Evolutionary conservation across 2,888 invertebrate genomes (phyloP), one percentile per base, ranked within the genome.

Genomic region (Hirtodrosophila alboralis): DNA sequence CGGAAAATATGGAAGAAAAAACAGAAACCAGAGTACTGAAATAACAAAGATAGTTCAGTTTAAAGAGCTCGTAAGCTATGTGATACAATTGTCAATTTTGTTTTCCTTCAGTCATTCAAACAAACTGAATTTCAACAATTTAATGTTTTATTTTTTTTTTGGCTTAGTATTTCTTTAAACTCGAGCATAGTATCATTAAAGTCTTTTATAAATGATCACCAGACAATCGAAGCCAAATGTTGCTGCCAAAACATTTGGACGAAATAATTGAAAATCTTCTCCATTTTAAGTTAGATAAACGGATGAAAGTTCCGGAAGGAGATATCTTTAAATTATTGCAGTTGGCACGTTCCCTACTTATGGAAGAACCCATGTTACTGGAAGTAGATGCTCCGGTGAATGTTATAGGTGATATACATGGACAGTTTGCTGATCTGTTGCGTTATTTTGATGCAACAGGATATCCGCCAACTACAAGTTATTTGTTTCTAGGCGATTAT

Each of bases 301-400:
- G 27, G 0, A 2, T 58, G 0, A 7, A 7, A 1, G 2, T 71
- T 3, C 41, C 61, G 12, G 63, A 72, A 9, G 8, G 21, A 1
- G 56, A 95, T 86, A 98, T 99, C 87, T 94, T 97, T 91, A 97
- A 97, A 86, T 93, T 99, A 79, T 98, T 98, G 91, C 92, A 98
- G 88, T 98, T 98, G 92, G 98, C 98, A 45, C 93, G 98, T 87
- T 97, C 98, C 93, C 97, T 99, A 89, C 98, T 99, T 92, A 93
- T 98, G 76, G 97, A 97, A 89, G 99, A 99, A 91, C 98, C 99
- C 21, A 98, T 99, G 91, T 93, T 99, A 84, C 93, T 99, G 90
- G 98, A 98, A 92, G 92, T 99, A 87, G 98, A 99, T 92, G 99
- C 98, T 48, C 99, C 99, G 68, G 92, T 99, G 69, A 99, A 99